These are phyloP conservation scores for Glyphotaelius pellucidus DNA, from an alignment of 2,888 invertebrate genomes.

Conservation along the genomic window DNA sequence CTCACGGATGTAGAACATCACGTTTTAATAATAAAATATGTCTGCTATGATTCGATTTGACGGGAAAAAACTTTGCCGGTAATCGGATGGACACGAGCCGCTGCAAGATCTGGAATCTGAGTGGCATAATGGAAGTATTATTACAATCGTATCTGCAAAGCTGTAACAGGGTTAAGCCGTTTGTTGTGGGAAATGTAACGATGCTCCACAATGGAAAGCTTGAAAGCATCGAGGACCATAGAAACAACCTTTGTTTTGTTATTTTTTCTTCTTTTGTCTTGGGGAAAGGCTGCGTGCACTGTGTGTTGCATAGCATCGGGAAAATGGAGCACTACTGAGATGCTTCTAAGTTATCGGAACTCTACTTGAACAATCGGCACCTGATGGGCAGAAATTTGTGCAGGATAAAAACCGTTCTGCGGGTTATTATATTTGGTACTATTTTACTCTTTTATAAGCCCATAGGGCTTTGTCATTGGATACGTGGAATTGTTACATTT, in stretches of 20 bases:
- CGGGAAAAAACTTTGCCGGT: slow-evolving; percentile 36
- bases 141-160: background rate
- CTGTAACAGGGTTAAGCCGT: slow-evolving; percentile 5
- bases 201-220: background rate
- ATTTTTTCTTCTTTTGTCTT: background rate
- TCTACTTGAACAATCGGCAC: too few relatives aligned
- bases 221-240: background rate
- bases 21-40: slow-evolving; percentile 58
- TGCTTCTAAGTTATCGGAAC: too few relatives aligned
- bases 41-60: slow-evolving; percentile 35
- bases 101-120: background rate
- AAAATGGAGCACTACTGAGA: too few relatives aligned
- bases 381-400: too few relatives aligned
- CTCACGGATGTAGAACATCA: slow-evolving; percentile 64
- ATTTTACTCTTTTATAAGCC: too few relatives aligned
- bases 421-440: too few relatives aligned
- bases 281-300: background rate
- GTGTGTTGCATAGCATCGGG: background rate
- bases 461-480: too few relatives aligned
- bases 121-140: slow-evolving; percentile 31
- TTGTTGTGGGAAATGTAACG: background rate
- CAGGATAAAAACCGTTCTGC: background rate
- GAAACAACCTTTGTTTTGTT: background rate
- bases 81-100: slow-evolving; percentile 33
- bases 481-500: too few relatives aligned